phyloP scores from a whole-genome alignment of 1,140 invertebrate genomes.

The Rhopalosiphum padi region DNA sequence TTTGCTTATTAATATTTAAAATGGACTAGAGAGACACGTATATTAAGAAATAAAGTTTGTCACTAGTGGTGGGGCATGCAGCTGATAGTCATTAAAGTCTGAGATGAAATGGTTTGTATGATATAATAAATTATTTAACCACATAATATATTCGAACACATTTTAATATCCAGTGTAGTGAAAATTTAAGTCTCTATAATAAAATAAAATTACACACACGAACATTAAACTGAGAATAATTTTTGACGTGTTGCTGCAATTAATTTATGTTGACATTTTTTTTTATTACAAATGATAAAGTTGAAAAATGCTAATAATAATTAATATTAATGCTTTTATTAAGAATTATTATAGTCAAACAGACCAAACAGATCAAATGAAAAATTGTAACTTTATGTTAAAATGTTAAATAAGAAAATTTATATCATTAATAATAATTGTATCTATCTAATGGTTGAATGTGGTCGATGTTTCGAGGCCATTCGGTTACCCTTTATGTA shows the following conservation, averaged over 20 bases:
- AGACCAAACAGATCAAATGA: background rate
- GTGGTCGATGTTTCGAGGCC: background rate
- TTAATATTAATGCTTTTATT: background rate
- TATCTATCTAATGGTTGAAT: background rate
- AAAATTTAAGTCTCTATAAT: slow-evolving; percentile 15
- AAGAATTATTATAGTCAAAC: background rate
- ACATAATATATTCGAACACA: background rate
- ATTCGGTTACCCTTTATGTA: background rate
- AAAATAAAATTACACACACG: background rate
- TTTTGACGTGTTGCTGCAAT: background rate
- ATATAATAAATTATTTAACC: background rate
- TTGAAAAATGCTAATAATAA: background rate
- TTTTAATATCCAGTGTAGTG: background rate
- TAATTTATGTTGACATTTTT: background rate
- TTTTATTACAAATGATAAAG: background rate
- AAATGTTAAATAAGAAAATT: background rate
- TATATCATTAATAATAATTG: background rate
- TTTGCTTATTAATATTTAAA: background rate
- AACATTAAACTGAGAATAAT: background rate
- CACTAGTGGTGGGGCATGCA: background rate
- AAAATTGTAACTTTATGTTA: background rate
- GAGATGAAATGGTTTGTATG: background rate
- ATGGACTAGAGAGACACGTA: background rate
- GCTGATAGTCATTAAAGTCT: background rate
- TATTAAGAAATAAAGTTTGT: background rate